Base-by-base conservation (phyloP, 2,113 vertebrate genomes). In the Hyaena hyaena region DNA sequence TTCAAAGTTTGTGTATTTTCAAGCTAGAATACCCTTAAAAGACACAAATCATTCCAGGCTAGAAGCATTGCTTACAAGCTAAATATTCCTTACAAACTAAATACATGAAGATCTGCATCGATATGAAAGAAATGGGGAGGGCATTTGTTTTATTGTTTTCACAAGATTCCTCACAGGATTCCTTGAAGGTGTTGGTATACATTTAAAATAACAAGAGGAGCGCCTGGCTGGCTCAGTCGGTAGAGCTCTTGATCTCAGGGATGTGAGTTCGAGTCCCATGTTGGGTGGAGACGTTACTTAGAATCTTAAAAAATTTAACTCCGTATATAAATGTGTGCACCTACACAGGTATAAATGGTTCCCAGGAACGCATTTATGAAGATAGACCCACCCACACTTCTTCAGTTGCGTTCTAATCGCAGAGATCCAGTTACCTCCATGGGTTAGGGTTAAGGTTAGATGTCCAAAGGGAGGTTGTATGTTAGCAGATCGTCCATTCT, bases 401-500 rank as follows among this genome's bases (percentile, higher is more conserved):
- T 53, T 91, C 35, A 77, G 48, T 43, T 63, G 10, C 31, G 33
- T 6, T 50, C 45, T 88, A 79, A 26, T 48, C 68, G 43, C n/a
- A 84, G 58, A 16, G 4, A 63, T 1, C 31, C 26, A 45, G 73
- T 31, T 28, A 4, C 45, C 8, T 19, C 66, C 7, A 16, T 1
- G 65, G 71, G 77, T 39, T 39, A 39, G 39, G 39, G 39, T 39
- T 39, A 39, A 39, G 39, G 39, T 39, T 39, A 39, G 39, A 5
- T 28, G 15, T 10, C 2, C 8, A 15, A 11, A 2, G 14, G 1
- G 31, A 39, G 28, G 63, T 6, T 17, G 24, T 33, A 17, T 31
- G 10, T 16, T 3, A 53, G 31, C 26, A 3, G 19, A 12, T 5
- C 0, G 17, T 35, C 33, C 2, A 0, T 55, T 39, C 33, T 69